A percentile compares a stretch with the other conserved stretches of the same genome.
phyloP scores from a whole-genome alignment of 2,113 vertebrate species.

The Oryzias javanicus region DNA sequence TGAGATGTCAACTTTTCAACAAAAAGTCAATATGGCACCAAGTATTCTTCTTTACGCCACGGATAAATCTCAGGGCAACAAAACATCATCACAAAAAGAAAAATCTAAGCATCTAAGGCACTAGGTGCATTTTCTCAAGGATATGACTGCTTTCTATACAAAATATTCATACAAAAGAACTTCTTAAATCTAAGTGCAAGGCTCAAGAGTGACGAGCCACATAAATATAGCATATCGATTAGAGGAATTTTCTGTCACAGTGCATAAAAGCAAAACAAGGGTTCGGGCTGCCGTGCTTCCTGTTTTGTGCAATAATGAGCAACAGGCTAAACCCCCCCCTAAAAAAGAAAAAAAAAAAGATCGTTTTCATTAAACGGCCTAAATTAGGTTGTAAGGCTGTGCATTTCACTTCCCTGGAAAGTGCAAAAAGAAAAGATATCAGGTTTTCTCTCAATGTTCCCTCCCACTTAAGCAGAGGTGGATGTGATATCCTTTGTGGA shows the following conservation, averaged over 20 bases:
- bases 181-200: constrained; percentile 29
- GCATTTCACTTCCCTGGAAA: constrained; percentile 7
- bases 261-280: constrained; percentile 51
- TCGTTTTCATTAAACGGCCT: constrained; percentile 1
- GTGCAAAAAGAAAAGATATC: constrained; percentile 4
- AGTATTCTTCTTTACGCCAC: constrained; percentile 22
- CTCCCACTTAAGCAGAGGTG: neutral
- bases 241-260: constrained; percentile 49
- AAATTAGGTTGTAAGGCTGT: constrained; percentile 17
- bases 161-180: constrained; percentile 49
- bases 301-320: constrained; percentile 20
- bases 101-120: constrained; percentile 72
- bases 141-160: constrained; percentile 36
- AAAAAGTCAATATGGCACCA: constrained; percentile 58
- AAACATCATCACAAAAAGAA: constrained; percentile 25
- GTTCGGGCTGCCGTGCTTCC: constrained; percentile 42
- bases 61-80: constrained; percentile 30
- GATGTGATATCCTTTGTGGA: neutral
- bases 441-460: neutral
- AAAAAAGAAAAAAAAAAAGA: neutral
- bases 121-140: constrained; percentile 58
- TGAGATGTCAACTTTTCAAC: constrained; percentile 30
- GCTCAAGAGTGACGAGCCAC: constrained; percentile 28
- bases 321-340: neutral
- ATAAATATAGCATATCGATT: constrained; percentile 50